These are phyloP conservation scores for Natator depressus DNA, from an alignment of 2,113 vertebrate genomes.

Conservation along the genomic window DNA sequence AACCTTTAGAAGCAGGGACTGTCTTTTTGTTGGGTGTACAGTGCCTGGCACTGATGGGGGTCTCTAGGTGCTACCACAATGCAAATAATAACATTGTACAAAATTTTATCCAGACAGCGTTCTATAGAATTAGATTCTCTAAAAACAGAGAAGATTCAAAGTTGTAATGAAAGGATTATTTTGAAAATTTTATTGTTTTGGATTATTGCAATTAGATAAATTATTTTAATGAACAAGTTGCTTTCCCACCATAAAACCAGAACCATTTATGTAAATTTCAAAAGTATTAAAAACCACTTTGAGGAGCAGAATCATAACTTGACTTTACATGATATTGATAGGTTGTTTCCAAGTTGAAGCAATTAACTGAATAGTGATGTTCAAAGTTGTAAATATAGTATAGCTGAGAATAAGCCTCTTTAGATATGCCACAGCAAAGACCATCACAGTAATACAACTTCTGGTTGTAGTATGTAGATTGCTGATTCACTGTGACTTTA, in stretches of 20 bases:
- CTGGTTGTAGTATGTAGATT: neutral
- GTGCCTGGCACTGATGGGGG: neutral
- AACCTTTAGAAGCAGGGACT: neutral
- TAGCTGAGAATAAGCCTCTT: neutral
- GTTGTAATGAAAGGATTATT: neutral
- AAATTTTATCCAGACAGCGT: neutral
- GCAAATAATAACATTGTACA: neutral
- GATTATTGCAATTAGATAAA: neutral
- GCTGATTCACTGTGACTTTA: constrained; percentile 66
- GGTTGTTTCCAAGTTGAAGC: neutral
- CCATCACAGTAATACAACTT: neutral
- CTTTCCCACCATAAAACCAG: neutral
- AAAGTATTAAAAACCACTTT: neutral
- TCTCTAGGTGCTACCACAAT: neutral
- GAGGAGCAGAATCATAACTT: neutral
- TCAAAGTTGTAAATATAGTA: neutral
- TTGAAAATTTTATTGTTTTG: neutral
- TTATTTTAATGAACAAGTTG: neutral
- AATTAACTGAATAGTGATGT: neutral
- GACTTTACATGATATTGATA: neutral
- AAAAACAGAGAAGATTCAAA: neutral
- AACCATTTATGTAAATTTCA: neutral
- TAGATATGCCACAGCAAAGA: neutral
- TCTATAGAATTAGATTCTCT: neutral
- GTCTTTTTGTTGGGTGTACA: neutral